Evolutionary conservation across 2,113 vertebrate genomes (phyloP).

Genomic region (Macroglossus sobrinus): DNA sequence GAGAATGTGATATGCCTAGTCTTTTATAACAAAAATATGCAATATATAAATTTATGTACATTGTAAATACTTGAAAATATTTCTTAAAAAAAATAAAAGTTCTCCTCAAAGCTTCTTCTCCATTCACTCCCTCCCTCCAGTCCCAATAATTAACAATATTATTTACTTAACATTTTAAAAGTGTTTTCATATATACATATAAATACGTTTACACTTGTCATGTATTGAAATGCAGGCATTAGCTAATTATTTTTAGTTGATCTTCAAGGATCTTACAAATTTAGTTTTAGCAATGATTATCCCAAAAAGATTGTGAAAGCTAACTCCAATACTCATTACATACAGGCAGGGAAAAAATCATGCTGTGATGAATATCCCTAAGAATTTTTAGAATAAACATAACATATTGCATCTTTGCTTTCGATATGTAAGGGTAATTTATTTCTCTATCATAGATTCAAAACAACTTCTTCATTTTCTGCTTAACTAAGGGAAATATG

Average conservation of each 20-base stretch:
- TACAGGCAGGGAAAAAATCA: background rate
- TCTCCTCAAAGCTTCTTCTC: background rate
- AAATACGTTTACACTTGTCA: background rate
- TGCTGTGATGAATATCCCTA: background rate
- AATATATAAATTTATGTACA: background rate
- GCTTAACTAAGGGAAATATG: constrained; percentile 11
- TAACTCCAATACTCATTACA: constrained; percentile 13
- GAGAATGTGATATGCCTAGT: background rate
- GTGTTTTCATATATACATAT: background rate
- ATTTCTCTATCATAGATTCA: background rate
- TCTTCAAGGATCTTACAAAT: background rate
- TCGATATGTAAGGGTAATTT: constrained; percentile 57
- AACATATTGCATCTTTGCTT: constrained; percentile 48
- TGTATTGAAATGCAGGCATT: background rate
- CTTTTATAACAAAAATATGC: background rate
- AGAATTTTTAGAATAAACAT: constrained; percentile 36
- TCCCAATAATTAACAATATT: background rate
- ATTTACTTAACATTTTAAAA: background rate
- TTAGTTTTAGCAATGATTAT: background rate
- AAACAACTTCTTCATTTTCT: background rate
- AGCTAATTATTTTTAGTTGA: background rate
- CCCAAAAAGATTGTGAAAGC: background rate
- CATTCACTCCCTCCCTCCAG: background rate
- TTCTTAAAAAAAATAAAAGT: background rate
- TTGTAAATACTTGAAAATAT: background rate